A percentile compares a stretch with the other conserved stretches of the same genome.
phyloP scores from a whole-genome alignment of 2,797 vertebrate genomes.

The Petrocephalus sullivani region DNA sequence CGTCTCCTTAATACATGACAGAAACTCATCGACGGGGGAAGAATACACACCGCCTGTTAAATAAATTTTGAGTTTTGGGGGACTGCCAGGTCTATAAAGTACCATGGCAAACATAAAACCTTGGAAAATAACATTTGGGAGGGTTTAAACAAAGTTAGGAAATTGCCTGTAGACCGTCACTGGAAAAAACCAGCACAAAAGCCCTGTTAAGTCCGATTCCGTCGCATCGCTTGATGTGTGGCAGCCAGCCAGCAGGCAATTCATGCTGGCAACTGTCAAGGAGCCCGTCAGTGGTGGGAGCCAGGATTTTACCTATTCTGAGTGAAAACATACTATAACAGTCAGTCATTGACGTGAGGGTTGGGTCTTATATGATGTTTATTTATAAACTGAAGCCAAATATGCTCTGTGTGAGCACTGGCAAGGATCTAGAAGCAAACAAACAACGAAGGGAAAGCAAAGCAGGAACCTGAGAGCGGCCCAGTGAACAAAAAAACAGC shows the following conservation, averaged over 20 bases:
- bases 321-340: neutral
- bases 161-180: neutral
- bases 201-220: neutral
- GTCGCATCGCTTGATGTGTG: neutral
- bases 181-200: neutral
- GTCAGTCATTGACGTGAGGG: neutral
- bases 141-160: conserved; percentile 5
- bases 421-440: neutral
- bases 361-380: neutral
- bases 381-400: neutral
- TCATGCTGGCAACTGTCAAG: neutral
- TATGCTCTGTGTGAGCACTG: neutral
- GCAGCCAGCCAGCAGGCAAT: neutral
- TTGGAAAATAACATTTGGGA: conserved; percentile 1
- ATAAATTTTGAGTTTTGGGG: neutral
- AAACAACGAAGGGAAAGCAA: neutral
- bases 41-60: neutral
- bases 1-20: conserved; percentile 5
- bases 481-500: neutral
- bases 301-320: neutral
- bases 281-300: neutral
- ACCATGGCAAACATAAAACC: neutral
- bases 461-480: neutral
- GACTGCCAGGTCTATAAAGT: neutral
- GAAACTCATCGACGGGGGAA: neutral